A percentile compares a stretch with the other conserved stretches of the same genome.
These are phyloP conservation scores for Heloderma charlesbogerti DNA, from an alignment of 2,113 vertebrate genomes.

Conservation along the genomic window DNA sequence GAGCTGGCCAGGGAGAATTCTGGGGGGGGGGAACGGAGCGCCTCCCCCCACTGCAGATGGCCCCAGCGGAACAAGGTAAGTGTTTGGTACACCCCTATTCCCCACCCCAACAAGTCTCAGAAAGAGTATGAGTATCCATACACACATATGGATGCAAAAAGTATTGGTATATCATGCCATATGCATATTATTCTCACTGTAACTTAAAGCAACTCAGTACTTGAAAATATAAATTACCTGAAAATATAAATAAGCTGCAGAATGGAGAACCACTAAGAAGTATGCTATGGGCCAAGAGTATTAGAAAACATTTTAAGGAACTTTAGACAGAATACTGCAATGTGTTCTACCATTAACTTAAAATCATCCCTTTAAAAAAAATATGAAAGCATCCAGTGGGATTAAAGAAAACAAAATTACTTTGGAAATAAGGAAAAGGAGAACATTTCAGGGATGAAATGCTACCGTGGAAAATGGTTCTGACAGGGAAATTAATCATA, in stretches of 20 bases:
- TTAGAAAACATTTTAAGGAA: background rate
- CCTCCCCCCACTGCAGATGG: too few relatives aligned
- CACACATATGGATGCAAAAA: too few relatives aligned
- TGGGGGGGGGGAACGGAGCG: too few relatives aligned
- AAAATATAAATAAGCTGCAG: background rate
- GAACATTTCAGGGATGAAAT: conserved; percentile 1
- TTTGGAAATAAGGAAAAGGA: background rate
- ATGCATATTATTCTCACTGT: background rate
- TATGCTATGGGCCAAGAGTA: background rate
- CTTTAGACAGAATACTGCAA: background rate
- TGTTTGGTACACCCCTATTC: too few relatives aligned
- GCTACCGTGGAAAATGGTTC: conserved; percentile 8
- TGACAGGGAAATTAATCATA: conserved; percentile 40
- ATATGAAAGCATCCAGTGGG: background rate
- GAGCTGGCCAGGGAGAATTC: too few relatives aligned
- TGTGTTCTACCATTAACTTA: background rate
- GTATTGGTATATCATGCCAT: background rate
- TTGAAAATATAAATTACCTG: background rate
- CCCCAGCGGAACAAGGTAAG: too few relatives aligned
- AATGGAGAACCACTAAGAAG: background rate
- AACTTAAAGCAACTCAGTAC: background rate
- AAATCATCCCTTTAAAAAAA: background rate
- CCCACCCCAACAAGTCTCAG: too few relatives aligned
- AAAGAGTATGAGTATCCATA: background rate
- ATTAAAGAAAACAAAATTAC: conserved; percentile 12